phyloP scores from a whole-genome alignment of 2,113 vertebrate genomes.

The Ornithorhynchus anatinus region DNA sequence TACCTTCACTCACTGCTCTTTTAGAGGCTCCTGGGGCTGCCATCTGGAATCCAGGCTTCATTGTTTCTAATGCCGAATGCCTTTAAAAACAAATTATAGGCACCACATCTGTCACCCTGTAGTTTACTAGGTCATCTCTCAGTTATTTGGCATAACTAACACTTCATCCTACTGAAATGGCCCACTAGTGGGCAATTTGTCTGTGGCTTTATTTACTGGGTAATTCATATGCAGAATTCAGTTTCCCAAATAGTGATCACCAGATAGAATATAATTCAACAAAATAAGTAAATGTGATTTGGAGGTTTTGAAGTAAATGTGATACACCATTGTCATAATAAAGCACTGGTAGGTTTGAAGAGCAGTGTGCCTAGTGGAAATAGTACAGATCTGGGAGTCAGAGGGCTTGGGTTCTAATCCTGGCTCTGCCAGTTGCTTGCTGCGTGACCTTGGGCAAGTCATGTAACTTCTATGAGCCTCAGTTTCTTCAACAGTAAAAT shows the following conservation, averaged over 20 bases:
- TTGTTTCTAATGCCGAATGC: no score
- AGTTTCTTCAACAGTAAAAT: no score
- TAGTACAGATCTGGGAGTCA: no score
- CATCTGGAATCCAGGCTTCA: no score
- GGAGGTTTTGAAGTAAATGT: slow-evolving; percentile 47
- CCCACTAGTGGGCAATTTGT: slow-evolving; percentile 15
- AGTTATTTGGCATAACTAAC: slow-evolving; percentile 65
- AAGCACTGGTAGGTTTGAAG: slow-evolving; percentile 16
- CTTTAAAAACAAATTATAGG: slow-evolving; percentile 55
- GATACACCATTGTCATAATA: slow-evolving; percentile 31
- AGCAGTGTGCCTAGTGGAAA: no score
- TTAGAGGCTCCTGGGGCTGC: no score
- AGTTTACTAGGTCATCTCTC: slow-evolving; percentile 43
- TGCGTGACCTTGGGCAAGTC: no score
- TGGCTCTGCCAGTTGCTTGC: slow-evolving; percentile 26
- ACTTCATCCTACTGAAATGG: slow-evolving; percentile 67
- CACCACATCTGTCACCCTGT: slow-evolving; percentile 28
- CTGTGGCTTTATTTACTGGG: slow-evolving; percentile 57
- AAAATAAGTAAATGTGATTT: slow-evolving; percentile 61
- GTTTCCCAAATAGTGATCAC: slow-evolving; percentile 69
- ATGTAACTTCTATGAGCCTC: no score
- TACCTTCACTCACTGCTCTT: no score
- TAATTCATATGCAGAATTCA: slow-evolving; percentile 66
- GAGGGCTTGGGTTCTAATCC: no score
- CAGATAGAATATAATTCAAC: slow-evolving; percentile 66